These are phyloP conservation scores for Thelaira solivaga DNA, from an alignment of 2,888 invertebrate species.

Conservation along the genomic window DNA sequence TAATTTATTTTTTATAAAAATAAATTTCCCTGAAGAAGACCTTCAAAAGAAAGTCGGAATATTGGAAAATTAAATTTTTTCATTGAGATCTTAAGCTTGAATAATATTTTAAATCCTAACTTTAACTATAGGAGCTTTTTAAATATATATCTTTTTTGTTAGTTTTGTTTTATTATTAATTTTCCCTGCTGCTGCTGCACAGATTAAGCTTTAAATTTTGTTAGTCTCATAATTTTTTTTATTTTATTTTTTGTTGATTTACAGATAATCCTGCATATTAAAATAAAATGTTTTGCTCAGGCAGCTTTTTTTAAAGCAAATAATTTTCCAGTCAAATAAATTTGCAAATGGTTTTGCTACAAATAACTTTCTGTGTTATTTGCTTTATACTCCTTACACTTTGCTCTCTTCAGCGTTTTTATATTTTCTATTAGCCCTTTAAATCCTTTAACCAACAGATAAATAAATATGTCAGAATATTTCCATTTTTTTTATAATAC, in stretches of 20 bases:
- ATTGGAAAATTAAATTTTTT: no score
- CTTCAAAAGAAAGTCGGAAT: no score
- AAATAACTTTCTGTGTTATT: neutral
- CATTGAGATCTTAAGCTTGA: no score
- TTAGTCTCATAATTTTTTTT: neutral
- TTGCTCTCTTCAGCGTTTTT: neutral
- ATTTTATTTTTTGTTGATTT: neutral
- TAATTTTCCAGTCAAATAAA: constrained; percentile 24
- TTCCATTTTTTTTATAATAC: neutral
- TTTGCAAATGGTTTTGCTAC: neutral
- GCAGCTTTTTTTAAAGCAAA: neutral
- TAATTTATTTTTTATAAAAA: no score
- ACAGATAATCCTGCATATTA: neutral
- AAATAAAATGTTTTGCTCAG: neutral
- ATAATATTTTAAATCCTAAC: no score
- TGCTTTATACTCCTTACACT: neutral
- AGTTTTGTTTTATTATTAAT: no score
- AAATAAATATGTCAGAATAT: constrained; percentile 6
- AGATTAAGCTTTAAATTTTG: neutral
- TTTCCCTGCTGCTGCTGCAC: no score
- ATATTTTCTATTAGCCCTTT: constrained; percentile 36
- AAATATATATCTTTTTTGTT: no score
- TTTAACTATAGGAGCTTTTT: no score
- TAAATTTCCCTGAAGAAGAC: no score
- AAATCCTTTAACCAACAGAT: constrained; percentile 12